Conservation (phyloP, 53 echinoderm and acorn worm species). For the Glandiceps talaboti region DNA sequence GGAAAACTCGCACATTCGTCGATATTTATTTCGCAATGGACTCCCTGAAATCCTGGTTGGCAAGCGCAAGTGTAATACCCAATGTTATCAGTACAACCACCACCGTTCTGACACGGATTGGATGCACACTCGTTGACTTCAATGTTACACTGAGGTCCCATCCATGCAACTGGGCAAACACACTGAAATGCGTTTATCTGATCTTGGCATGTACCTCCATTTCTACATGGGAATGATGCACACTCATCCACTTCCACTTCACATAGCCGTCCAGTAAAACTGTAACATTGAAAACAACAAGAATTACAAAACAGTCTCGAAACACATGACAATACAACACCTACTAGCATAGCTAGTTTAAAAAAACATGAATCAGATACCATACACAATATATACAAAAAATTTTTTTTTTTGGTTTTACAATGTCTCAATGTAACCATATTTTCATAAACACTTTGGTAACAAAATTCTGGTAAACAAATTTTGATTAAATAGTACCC, state of each 20-base stretch:
- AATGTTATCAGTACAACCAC: constrained; percentile 47
- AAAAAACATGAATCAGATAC: too few species aligned
- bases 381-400: too few species aligned
- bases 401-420: too few species aligned
- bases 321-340: too few species aligned
- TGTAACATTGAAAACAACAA: too few species aligned
- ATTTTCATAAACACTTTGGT: too few species aligned
- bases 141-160: constrained; percentile 46
- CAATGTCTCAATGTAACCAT: too few species aligned
- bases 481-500: too few species aligned
- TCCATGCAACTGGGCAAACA: constrained; percentile 69
- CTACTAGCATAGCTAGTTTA: too few species aligned
- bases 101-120: constrained; percentile 65
- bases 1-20: constrained; percentile 72
- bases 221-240: constrained; percentile 54
- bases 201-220: constrained; percentile 69
- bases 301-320: too few species aligned
- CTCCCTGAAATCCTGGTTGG: constrained; percentile 45
- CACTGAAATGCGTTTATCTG: constrained; percentile 65
- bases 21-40: constrained; percentile 55
- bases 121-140: constrained; percentile 79
- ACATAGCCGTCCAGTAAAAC: constrained; percentile 59
- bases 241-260: constrained; percentile 71
- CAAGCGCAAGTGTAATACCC: constrained; percentile 69
- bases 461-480: too few species aligned